Evolutionary conservation across 2,797 vertebrate genomes (phyloP).

Genomic region (Thamnophis elegans): DNA sequence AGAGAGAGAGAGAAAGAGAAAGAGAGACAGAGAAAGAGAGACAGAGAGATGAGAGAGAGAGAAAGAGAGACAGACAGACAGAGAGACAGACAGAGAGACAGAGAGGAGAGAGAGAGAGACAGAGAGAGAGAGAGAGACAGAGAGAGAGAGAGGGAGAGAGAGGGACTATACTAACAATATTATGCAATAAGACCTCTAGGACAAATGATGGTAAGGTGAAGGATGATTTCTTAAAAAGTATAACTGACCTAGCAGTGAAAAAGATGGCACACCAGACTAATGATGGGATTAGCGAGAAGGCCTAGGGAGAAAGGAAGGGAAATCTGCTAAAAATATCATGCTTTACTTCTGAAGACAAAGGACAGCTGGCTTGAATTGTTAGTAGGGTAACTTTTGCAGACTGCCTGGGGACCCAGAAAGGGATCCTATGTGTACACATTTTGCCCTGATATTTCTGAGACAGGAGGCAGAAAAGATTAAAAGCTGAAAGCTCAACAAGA

Average conservation of each 20-base stretch:
- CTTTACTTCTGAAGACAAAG: slow-evolving; percentile 22
- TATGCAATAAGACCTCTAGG: neutral
- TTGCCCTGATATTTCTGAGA: neutral
- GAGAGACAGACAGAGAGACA: too few relatives aligned
- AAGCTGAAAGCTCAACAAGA: slow-evolving; percentile 2
- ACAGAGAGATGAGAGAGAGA: too few relatives aligned
- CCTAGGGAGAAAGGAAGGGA: neutral
- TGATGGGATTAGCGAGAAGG: neutral
- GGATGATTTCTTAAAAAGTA: neutral
- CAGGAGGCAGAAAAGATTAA: slow-evolving; percentile 10
- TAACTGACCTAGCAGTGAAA: neutral
- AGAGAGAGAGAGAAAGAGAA: too few relatives aligned
- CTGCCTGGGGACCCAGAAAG: neutral
- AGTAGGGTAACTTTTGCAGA: neutral
- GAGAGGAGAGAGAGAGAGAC: too few relatives aligned
- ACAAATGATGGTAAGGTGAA: slow-evolving; percentile 14
- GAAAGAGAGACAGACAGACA: too few relatives aligned
- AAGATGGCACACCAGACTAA: slow-evolving; percentile 3
- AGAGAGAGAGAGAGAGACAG: too few relatives aligned
- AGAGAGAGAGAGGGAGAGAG: too few relatives aligned
- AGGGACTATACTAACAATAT: neutral
- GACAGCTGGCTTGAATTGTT: neutral
- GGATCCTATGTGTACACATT: neutral
- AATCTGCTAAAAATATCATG: neutral
- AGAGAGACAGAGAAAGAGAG: too few relatives aligned